Percentiles rank a stretch among this genome's conserved stretches.
Evolutionary conservation across 2,888 invertebrate genomes (phyloP).

Genomic region (Amblyjoppa proteus): DNA sequence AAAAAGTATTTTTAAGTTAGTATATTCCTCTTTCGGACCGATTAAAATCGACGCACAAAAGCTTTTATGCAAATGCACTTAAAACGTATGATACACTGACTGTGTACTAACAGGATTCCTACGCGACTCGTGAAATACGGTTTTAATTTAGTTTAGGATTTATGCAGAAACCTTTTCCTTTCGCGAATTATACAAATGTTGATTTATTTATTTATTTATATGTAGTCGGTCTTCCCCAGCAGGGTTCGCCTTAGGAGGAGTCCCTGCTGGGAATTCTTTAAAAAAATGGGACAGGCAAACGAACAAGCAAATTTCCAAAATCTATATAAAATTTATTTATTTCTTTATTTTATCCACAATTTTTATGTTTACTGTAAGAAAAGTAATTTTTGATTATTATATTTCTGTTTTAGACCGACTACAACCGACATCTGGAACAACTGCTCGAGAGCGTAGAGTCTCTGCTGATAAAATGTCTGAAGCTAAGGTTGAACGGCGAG

Average conservation of each 20-base stretch:
- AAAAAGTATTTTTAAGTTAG: too few relatives aligned
- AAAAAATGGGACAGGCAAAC: too few relatives aligned
- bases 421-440: constrained; percentile 91
- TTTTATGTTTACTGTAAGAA: neutral
- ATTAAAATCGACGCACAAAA: neutral
- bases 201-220: too few relatives aligned
- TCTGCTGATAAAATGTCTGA: constrained; percentile 86
- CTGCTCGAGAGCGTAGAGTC: constrained; percentile 87
- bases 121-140: neutral
- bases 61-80: constrained; percentile 1
- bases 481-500: constrained; percentile 78
- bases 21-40: too few relatives aligned
- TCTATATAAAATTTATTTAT: too few relatives aligned
- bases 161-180: neutral
- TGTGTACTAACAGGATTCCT: neutral
- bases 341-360: too few relatives aligned
- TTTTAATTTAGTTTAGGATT: neutral
- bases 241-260: too few relatives aligned
- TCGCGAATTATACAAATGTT: too few relatives aligned
- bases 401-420: constrained; percentile 87
- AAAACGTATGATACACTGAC: neutral
- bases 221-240: too few relatives aligned
- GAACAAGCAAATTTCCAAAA: too few relatives aligned
- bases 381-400: neutral
- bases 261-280: too few relatives aligned